Conservation (phyloP, 2,888 invertebrate species). For the Ormyrus nitidulus region DNA sequence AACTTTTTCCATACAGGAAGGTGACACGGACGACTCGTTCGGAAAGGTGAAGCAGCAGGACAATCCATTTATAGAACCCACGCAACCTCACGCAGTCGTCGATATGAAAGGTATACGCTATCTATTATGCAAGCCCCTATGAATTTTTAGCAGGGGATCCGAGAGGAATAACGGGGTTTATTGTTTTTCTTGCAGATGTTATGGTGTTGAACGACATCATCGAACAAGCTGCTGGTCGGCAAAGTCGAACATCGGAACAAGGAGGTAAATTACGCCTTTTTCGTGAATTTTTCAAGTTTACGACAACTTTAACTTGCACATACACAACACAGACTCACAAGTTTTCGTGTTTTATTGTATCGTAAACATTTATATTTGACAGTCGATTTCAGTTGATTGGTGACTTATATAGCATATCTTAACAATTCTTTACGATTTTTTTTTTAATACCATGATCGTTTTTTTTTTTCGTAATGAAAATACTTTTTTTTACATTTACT, state of each 20-base stretch:
- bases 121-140: too few relatives aligned
- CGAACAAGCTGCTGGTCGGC: conserved; percentile 94
- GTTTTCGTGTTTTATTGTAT: conserved; percentile 42
- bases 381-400: conserved; percentile 31
- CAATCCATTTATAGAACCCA: conserved; percentile 94
- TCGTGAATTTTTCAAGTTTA: conserved; percentile 1
- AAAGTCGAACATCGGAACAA: conserved; percentile 90
- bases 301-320: conserved; percentile 29
- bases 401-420: conserved; percentile 14
- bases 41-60: conserved; percentile 90
- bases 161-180: neutral
- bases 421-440: neutral
- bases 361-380: conserved; percentile 21
- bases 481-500: conserved; percentile 4
- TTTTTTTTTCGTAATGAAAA: conserved; percentile 5
- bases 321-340: conserved; percentile 40
- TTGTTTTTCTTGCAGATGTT: conserved; percentile 83
- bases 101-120: conserved; percentile 90
- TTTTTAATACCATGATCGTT: conserved; percentile 1
- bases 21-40: conserved; percentile 88
- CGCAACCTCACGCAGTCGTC: conserved; percentile 91
- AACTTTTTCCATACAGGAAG: conserved; percentile 79
- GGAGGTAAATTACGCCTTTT: conserved; percentile 81
- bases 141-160: neutral
- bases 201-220: conserved; percentile 98